Base-by-base conservation (phyloP, 1,140 invertebrate genomes). In the Ceratitis capitata region DNA sequence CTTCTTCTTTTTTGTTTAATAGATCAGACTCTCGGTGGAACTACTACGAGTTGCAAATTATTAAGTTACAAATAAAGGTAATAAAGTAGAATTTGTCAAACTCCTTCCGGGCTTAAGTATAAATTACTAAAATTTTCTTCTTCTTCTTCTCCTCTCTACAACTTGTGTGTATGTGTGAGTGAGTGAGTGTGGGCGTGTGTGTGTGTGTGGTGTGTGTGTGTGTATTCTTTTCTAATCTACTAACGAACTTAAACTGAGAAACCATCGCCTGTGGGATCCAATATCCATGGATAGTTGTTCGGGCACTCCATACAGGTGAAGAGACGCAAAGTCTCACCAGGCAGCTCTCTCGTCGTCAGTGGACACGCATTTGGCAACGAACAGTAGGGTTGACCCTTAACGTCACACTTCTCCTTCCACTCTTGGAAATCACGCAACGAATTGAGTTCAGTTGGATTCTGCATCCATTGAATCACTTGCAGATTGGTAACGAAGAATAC, bases 381-480 rank as follows among this genome's bases (percentile, higher is more conserved):
- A 90, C 97, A 98, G 94, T 96, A 97, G 61, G 97, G 96, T 92
- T 97, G 96, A 61, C 97, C 97, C 92, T 98, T 98, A 64, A 98
- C 96, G 89, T 98, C 97, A 92, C 97, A 98, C 92, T 98, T 97
- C 88, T 98, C 97, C 92, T 98, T 98, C 97, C 97, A 98, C 90
- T 98, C 97, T 89, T 96, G 95, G 94, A 98, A 98, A 89, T 98
- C 97, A 88, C 97, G 94, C 53, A 98, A 94, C 19, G 95, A 95
- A 14, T 96, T 95, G 69, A 98, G 88, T 92, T 98, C 97, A 4
- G 97, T 98, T 53, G 98, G 98, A 87, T 96, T 97, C 92, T 98
- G 97, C 97, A 99, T 98, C 98, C 98, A 99, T 93, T 98, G 97
- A 89, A 99, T 97, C 10, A 98, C 97, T 94, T 98, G 97, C 86